Evolutionary conservation across 1,140 invertebrate genomes (phyloP), one percentile per base, ranked within the genome.

Genomic region (Pseudomyrmex pallidus): DNA sequence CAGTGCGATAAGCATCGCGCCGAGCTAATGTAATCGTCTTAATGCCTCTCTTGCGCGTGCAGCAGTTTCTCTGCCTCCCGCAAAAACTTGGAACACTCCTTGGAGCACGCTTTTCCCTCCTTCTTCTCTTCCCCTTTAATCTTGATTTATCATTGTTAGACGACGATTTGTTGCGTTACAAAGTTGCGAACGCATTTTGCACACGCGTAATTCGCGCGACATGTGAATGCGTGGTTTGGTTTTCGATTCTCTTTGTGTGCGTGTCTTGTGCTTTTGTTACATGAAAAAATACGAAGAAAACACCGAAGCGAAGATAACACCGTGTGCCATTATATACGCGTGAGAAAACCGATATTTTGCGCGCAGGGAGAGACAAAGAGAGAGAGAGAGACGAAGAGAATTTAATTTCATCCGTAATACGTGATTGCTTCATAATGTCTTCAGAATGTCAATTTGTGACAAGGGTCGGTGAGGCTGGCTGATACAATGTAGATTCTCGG

Each of bases 21-120:
- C 25, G 35, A 54, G 54, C 50, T 88, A 89, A 88, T 85, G 85
- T 89, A 89, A 89, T 89, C 87, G 87, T 89, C 85, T 77, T 54
- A 80, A 70, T 50, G 70, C 48, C 35, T 22, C 74, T 57, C 72
- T 67, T 56, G 13, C 52, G 12, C 61, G 48, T 57, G 44, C 13
- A 25, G 17, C 13, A 82, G 70, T 82, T 82, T 82, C 70, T 82
- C 70, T 52, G 2, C 48, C 3, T 62, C 56, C 70, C 54, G 59
- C 50, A 74, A 82, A 74, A 82, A 74, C 76, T 50, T 59, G 12
- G 15, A 80, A 61, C 20, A 35, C 35, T 35, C 35, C 35, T 35
- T 35, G 46, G n/a, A 70, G 52, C 52, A 48, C 35, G 35, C 35
- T 35, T n/a, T 48, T 5, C 52, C 15, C 20, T 15, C 13, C 13